A percentile compares a stretch with the other conserved stretches of the same genome.
Evolutionary conservation across 2,888 invertebrate species (phyloP).

Genomic region (Acronicta psi): DNA sequence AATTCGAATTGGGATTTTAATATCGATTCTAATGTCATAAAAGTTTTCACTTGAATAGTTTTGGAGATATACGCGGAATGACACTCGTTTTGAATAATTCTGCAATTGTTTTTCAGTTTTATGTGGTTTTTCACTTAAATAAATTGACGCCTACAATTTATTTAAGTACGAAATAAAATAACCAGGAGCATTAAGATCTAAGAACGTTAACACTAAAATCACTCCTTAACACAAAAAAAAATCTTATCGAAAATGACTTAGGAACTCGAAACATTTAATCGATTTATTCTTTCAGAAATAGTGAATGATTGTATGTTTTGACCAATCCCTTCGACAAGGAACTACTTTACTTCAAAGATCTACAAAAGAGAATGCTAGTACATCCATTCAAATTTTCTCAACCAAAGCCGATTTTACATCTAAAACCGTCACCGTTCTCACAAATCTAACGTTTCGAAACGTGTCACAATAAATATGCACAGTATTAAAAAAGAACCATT

Average conservation of each 20-base stretch:
- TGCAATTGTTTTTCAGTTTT: slow-evolving; percentile 36
- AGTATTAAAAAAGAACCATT: slow-evolving; percentile 54
- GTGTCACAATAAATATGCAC: slow-evolving; percentile 58
- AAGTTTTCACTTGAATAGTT: slow-evolving; percentile 34
- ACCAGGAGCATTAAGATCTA: slow-evolving; percentile 30
- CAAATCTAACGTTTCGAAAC: slow-evolving; percentile 56
- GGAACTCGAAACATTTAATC: too few species aligned
- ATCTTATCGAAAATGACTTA: too few species aligned
- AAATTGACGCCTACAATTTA: slow-evolving; percentile 10
- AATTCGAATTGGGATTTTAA: slow-evolving; percentile 25
- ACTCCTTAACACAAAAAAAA: too few species aligned
- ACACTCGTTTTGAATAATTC: slow-evolving; percentile 49
- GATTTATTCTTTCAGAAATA: too few species aligned
- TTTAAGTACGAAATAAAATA: slow-evolving; percentile 18
- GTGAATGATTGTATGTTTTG: too few species aligned
- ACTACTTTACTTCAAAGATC: too few species aligned
- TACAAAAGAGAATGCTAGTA: background rate
- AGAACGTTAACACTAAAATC: background rate
- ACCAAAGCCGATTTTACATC: slow-evolving; percentile 13
- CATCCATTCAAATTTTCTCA: slow-evolving; percentile 11
- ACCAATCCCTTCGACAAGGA: too few species aligned
- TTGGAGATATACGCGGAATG: slow-evolving; percentile 31
- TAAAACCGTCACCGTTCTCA: slow-evolving; percentile 46
- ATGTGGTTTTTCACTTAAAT: too few species aligned
- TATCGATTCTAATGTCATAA: slow-evolving; percentile 39